phyloP scores from a whole-genome alignment of 2,888 invertebrate species.

The Hypsopygia costalis region DNA sequence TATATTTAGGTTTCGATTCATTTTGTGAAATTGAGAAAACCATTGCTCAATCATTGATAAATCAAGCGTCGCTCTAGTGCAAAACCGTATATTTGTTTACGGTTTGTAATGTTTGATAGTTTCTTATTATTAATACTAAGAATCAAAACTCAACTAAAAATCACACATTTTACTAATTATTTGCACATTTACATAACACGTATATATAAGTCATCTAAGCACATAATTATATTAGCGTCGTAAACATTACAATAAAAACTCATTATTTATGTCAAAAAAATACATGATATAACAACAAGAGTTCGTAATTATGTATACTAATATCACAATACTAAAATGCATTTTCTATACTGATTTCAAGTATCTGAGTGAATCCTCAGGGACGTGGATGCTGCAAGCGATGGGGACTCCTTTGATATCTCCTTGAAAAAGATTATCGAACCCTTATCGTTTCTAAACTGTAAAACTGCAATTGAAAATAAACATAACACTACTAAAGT shows the following conservation, averaged over 20 bases:
- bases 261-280: slow-evolving; percentile 28
- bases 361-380: slow-evolving; percentile 41
- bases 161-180: slow-evolving; percentile 29
- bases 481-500: slow-evolving; percentile 36
- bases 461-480: slow-evolving; percentile 69
- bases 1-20: too few species aligned
- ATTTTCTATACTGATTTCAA: slow-evolving; percentile 11
- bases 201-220: background rate
- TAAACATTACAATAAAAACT: slow-evolving; percentile 15
- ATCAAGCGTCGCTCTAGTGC: too few species aligned
- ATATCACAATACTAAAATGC: slow-evolving; percentile 22
- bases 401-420: slow-evolving; percentile 28
- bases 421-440: slow-evolving; percentile 70
- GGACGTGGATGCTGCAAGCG: slow-evolving; percentile 24
- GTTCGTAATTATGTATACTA: slow-evolving; percentile 27
- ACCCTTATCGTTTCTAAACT: slow-evolving; percentile 74
- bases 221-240: slow-evolving; percentile 15
- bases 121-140: too few species aligned
- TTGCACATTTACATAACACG: slow-evolving; percentile 23
- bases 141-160: slow-evolving; percentile 22
- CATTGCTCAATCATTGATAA: too few species aligned
- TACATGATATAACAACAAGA: slow-evolving; percentile 29
- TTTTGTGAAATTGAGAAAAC: too few species aligned
- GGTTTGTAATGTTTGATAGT: too few species aligned
- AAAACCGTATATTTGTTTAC: too few species aligned